phyloP scores from a whole-genome alignment of 2,113 vertebrate genomes.

The Nansenia antarctica region DNA sequence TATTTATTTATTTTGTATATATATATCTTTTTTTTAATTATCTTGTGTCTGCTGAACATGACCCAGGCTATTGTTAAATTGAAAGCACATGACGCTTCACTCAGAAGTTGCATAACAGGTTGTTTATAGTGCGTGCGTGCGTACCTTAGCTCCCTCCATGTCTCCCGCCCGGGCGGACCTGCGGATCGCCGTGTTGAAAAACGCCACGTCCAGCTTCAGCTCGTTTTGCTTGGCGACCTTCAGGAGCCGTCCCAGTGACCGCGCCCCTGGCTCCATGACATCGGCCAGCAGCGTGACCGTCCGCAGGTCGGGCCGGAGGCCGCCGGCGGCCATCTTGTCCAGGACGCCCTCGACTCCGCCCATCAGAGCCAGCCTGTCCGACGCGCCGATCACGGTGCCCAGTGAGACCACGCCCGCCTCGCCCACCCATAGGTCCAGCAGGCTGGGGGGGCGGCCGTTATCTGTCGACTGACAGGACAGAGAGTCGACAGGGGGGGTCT shows the following conservation, averaged over 20 bases:
- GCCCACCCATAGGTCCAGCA: slow-evolving; percentile 71
- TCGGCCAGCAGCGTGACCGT: slow-evolving; percentile 88
- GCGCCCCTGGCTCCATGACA: slow-evolving; percentile 69
- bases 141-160: slow-evolving; percentile 86
- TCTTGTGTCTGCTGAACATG: too few relatives aligned
- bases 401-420: slow-evolving; percentile 72
- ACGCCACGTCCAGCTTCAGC: slow-evolving; percentile 81
- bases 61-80: too few relatives aligned
- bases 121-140: slow-evolving; percentile 1
- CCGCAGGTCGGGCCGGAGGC: slow-evolving; percentile 78
- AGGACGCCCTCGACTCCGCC: slow-evolving; percentile 86
- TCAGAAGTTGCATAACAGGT: too few relatives aligned
- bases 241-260: slow-evolving; percentile 76
- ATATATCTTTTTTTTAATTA: too few relatives aligned
- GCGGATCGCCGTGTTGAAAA: slow-evolving; percentile 88
- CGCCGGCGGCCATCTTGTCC: slow-evolving; percentile 79
- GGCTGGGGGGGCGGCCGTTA: slow-evolving; percentile 67
- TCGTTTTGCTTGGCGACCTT: slow-evolving; percentile 65
- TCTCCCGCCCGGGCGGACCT: slow-evolving; percentile 80
- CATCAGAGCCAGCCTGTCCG: slow-evolving; percentile 83
- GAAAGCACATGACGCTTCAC: too few relatives aligned
- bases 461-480: neutral
- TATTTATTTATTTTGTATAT: too few relatives aligned
- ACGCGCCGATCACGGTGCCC: slow-evolving; percentile 61
- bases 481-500: neutral